Conservation (phyloP, 2,113 vertebrate genomes). For the Salvelinus fontinalis region DNA sequence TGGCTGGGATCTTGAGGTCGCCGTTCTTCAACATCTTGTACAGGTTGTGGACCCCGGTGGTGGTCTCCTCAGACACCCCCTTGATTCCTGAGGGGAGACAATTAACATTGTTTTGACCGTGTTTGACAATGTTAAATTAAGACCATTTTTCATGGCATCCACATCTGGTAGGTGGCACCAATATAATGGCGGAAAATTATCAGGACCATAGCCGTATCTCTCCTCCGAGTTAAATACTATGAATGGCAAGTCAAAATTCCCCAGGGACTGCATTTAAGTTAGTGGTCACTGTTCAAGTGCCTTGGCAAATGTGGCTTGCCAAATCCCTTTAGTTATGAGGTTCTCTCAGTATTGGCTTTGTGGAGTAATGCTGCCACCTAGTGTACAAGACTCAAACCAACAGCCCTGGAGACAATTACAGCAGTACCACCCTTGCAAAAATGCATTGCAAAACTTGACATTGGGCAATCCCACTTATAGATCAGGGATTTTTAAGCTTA, state of each 20-base stretch:
- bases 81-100: constrained; percentile 78
- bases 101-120: not conserved
- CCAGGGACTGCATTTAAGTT: not conserved
- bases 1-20: constrained; percentile 90
- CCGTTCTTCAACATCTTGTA: constrained; percentile 94
- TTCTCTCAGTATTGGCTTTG: constrained; percentile 10
- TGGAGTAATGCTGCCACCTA: constrained; percentile 27
- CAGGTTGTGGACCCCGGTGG: constrained; percentile 95
- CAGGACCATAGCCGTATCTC: no score
- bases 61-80: constrained; percentile 95
- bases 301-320: not conserved
- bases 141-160: no score
- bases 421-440: not conserved
- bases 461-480: not conserved
- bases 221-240: no score
- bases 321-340: not conserved
- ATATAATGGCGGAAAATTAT: not conserved
- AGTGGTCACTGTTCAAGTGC: not conserved
- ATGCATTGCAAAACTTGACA: not conserved
- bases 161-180: not conserved
- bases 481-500: not conserved
- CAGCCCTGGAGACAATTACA: not conserved
- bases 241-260: not conserved
- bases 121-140: no score
- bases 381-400: constrained; percentile 6